Percentiles rank a stretch among this genome's conserved stretches.
Conservation (phyloP, 2,888 invertebrate species). For the Drosophila pseudotakahashii region DNA sequence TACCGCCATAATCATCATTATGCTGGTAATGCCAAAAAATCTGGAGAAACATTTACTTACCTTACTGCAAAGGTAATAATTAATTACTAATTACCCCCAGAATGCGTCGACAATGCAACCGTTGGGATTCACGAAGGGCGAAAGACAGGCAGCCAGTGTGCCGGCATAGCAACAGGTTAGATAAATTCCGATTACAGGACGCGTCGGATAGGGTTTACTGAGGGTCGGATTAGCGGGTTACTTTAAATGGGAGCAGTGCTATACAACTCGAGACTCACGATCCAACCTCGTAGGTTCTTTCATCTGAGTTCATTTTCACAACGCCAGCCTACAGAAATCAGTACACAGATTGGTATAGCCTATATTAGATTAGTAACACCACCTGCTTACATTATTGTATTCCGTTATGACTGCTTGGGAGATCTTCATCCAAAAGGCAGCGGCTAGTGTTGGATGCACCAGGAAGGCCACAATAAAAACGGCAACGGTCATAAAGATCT, state of each 20-base stretch:
- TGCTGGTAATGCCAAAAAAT: fast-evolving
- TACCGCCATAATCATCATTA: neutral
- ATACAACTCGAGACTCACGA: conserved; percentile 43
- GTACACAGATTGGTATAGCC: too few species aligned
- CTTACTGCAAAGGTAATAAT: too few species aligned
- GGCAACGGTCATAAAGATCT: conserved; percentile 20
- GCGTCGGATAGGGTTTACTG: conserved; percentile 57
- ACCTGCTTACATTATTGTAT: conserved; percentile 36
- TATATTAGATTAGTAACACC: too few species aligned
- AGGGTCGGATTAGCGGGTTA: too few species aligned
- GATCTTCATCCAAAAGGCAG: conserved; percentile 63
- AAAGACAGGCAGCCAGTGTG: conserved; percentile 48
- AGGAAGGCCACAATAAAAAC: conserved; percentile 12
- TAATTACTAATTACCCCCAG: neutral
- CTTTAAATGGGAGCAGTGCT: too few species aligned
- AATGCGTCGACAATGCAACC: neutral
- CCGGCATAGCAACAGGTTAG: conserved; percentile 49
- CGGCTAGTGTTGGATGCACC: conserved; percentile 18
- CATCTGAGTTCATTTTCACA: conserved; percentile 23
- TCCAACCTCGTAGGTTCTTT: conserved; percentile 54
- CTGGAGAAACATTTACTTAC: neutral
- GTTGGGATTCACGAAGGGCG: conserved; percentile 60
- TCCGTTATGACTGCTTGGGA: conserved; percentile 45
- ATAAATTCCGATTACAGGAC: conserved; percentile 57
- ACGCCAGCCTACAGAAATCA: conserved; percentile 41